Evolutionary conservation across 2,797 vertebrate species (phyloP).

Genomic region (Rhabdophis nuchalis): DNA sequence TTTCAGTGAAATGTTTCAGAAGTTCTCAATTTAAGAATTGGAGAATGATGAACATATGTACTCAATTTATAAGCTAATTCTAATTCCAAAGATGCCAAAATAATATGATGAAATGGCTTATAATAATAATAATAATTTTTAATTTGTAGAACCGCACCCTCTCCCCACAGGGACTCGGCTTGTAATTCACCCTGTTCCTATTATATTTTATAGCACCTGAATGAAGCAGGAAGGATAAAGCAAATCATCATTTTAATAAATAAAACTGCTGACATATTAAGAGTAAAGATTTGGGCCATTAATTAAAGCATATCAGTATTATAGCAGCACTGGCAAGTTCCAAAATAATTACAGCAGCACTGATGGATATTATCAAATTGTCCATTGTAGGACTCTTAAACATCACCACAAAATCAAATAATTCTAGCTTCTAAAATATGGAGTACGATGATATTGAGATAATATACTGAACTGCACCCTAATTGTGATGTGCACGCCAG

Average conservation of each 20-base stretch:
- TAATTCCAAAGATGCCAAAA: slow-evolving; percentile 5
- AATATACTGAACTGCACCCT: background rate
- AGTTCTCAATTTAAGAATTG: slow-evolving; percentile 5
- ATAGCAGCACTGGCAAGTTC: background rate
- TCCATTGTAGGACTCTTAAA: slow-evolving; percentile 5
- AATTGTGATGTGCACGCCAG: background rate
- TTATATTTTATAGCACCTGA: background rate
- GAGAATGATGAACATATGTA: background rate
- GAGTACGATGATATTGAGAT: background rate
- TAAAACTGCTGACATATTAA: background rate
- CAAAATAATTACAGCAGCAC: background rate
- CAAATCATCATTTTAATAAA: background rate
- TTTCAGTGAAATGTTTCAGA: slow-evolving; percentile 1
- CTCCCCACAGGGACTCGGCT: too few relatives aligned
- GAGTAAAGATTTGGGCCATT: slow-evolving; percentile 16
- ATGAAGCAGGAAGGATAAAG: background rate
- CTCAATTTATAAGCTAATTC: background rate
- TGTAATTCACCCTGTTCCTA: background rate
- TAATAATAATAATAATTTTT: too few relatives aligned
- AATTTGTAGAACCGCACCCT: too few relatives aligned
- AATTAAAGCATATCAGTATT: slow-evolving; percentile 21
- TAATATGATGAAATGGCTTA: background rate
- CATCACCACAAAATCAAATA: slow-evolving; percentile 20
- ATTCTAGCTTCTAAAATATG: slow-evolving; percentile 25
- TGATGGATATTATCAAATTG: slow-evolving; percentile 15